phyloP scores from a whole-genome alignment of 2,888 invertebrate genomes.

The Cenopis cana region DNA sequence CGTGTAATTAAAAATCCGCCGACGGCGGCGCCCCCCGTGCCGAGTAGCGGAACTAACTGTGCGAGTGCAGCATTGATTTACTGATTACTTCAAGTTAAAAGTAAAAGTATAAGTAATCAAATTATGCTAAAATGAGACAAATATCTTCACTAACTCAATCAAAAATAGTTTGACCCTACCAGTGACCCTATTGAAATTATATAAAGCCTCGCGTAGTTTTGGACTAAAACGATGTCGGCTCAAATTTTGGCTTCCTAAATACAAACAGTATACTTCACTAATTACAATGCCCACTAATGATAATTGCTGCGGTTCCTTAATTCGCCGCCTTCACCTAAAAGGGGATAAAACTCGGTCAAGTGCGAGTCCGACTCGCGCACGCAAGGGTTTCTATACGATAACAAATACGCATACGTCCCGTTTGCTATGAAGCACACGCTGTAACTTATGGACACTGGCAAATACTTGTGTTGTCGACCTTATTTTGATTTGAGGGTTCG shows the following conservation, averaged over 20 bases:
- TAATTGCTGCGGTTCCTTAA: constrained; percentile 29
- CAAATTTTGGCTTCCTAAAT: background rate
- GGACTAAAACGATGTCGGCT: background rate
- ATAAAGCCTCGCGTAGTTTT: background rate
- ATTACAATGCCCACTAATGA: constrained; percentile 26
- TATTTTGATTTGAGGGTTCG: too few relatives aligned
- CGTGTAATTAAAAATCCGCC: constrained; percentile 76
- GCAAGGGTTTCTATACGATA: background rate
- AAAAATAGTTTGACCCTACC: background rate
- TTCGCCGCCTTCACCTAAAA: background rate
- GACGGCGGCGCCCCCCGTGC: constrained; percentile 59
- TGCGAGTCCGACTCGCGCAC: background rate
- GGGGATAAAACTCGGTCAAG: background rate
- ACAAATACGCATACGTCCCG: too few relatives aligned
- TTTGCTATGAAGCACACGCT: too few relatives aligned
- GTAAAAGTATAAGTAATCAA: too few relatives aligned
- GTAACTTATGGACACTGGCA: too few relatives aligned
- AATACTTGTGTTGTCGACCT: too few relatives aligned
- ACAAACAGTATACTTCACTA: background rate
- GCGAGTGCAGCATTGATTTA: constrained; percentile 21
- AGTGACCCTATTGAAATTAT: background rate
- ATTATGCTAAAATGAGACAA: background rate
- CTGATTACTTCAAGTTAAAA: background rate
- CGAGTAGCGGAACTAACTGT: constrained; percentile 57
- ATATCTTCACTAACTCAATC: background rate